Base-by-base conservation (phyloP, 2,113 vertebrate species). In the Apistogramma diplotaenia region DNA sequence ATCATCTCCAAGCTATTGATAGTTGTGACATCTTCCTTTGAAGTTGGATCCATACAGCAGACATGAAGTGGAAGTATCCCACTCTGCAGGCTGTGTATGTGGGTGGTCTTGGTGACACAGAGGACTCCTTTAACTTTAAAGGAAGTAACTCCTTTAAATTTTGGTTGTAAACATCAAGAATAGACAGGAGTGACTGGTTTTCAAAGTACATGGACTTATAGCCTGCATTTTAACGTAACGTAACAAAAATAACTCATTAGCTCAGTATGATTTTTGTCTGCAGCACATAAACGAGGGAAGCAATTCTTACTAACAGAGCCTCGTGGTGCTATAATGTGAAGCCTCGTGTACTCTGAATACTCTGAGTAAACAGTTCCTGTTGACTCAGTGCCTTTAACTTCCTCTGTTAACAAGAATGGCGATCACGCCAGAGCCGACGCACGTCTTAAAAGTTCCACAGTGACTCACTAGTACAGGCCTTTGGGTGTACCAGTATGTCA, bases 381-480 rank as follows among this genome's bases (percentile, higher is more conserved):
- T 91, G 82, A 92, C 51, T 90, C 83, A 89, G 37, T 46, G 79
- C 25, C 62, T 82, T 73, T 71, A 62, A 65, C 65, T 86, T 84
- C 74, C 74, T 7, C 27, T 35, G 58, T 80, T 71, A 74, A 84
- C 49, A 71, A 78, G 49, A 29, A 62, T 13, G 12, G 51, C 74
- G 71, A 78, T 67, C 57, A 56, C 1, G 11, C 35, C 70, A 76
- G 19, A 29, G 74, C 40, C 74, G 18, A 80, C n/a, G 23, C 21
- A 57, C 12, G n/a, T 54, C 56, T 74, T 76, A 4, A 84, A 77
- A 85, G 80, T 53, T 58, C 75, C 27, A 61, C 46, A 35, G 31
- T 89, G 89, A 91, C 83, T 91, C 83, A 90, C 49, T 54, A n/a
- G 73, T 67, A 33, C 9, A 76, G 71, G 55, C 51, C 18, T 60